Evolutionary conservation across 2,888 invertebrate genomes (phyloP), one percentile per base, ranked within the genome.

Genomic region (Balanococcus diminutus): DNA sequence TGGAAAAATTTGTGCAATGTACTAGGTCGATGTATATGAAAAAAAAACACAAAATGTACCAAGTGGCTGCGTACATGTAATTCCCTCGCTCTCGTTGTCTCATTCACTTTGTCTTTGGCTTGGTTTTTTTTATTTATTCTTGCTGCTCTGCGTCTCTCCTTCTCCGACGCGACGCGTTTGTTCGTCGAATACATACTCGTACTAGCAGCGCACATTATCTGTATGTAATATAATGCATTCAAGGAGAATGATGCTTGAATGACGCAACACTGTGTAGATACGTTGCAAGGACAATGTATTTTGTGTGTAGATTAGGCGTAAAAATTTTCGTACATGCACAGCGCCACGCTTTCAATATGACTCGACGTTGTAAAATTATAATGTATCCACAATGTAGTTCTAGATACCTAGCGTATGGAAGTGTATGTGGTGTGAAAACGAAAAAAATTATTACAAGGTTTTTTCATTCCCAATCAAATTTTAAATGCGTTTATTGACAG

Each of bases 171-270:
- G 8, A 36, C 36, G 56, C 19, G n/a, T 51, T n/a, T 51, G 19
- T 51, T 51, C 19, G 19, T 51, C 51, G n/a, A 22, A 22, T 56
- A 56, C 56, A 22, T 56, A 56, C 56, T n/a, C n/a, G n/a, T n/a
- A n/a, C n/a, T n/a, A n/a, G n/a, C n/a, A n/a, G 56, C 56, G 16
- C 67, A 31, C 28, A 31, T 67, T 67, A 28, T 67, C 28, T 28
- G 67, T 67, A 67, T 79, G 75, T 79, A 79, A 79, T 79, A 79
- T 79, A 79, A 79, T 79, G 75, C 75, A 79, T 79, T 79, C 75
- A 79, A 79, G 75, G 75, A 79, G 75, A 79, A 79, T 79, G 75
- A 79, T 79, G 75, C 75, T 79, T 36, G 75, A 79, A 79, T 79
- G 75, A 79, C 75, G 75, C 75, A 79, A 79, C 36, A 36, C 36